These are phyloP conservation scores for Acanthornis magna DNA, from an alignment of 2,797 vertebrate genomes.

Conservation along the genomic window DNA sequence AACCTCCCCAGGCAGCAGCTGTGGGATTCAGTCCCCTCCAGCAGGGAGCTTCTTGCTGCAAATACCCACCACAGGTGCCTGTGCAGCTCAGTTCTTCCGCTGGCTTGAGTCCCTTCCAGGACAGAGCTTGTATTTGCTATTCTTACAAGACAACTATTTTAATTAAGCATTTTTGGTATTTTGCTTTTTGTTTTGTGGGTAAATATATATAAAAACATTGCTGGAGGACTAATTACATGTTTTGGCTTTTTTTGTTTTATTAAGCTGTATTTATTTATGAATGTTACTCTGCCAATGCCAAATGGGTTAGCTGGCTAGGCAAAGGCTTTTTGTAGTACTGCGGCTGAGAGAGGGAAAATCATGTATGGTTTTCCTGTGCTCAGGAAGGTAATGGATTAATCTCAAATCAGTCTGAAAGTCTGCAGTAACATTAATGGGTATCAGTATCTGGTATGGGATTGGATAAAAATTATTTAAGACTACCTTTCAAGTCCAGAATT, in stretches of 20 bases:
- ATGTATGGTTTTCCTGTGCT: background rate
- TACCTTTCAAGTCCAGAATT: background rate
- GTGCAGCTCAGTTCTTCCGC: accelerated
- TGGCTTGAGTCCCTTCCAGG: background rate
- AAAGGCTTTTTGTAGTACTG: background rate
- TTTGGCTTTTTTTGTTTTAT: background rate
- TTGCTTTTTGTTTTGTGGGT: background rate
- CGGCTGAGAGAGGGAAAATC: background rate
- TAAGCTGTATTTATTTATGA: background rate
- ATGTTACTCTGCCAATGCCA: background rate
- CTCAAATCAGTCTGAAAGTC: background rate
- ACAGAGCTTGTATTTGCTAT: background rate
- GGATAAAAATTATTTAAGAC: background rate
- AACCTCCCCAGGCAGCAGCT: background rate
- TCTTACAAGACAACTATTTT: background rate
- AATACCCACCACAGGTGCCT: background rate
- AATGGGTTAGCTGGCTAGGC: background rate
- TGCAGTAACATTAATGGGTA: background rate
- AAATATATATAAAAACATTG: background rate
- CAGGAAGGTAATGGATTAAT: background rate
- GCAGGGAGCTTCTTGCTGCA: background rate
- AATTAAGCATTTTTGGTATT: background rate
- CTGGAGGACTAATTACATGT: background rate
- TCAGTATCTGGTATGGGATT: background rate
- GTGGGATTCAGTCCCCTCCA: accelerated